Evolutionary conservation across 2,888 invertebrate genomes (phyloP).

Genomic region (Heliconius erato): DNA sequence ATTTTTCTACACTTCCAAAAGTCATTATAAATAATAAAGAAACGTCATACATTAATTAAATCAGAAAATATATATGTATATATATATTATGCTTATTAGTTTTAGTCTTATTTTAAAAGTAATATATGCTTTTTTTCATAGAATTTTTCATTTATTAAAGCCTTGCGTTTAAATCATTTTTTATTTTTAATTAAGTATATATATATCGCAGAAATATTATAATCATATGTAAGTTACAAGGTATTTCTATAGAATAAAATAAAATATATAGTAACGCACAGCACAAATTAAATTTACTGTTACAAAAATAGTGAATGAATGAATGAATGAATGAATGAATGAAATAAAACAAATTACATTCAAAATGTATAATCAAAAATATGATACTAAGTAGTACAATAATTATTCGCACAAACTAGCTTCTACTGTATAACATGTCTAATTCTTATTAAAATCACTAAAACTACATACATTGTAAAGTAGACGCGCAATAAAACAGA

Average conservation of each 20-base stretch:
- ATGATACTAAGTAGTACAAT: neutral
- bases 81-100: too few species aligned
- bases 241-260: neutral
- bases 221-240: too few species aligned
- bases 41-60: too few species aligned
- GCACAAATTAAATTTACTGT: neutral
- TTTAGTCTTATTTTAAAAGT: too few species aligned
- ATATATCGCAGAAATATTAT: neutral
- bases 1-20: too few species aligned
- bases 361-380: conserved; percentile 6
- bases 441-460: neutral
- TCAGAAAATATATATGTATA: too few species aligned
- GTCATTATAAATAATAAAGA: too few species aligned
- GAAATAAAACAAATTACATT: conserved; percentile 10
- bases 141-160: too few species aligned
- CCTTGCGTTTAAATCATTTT: neutral
- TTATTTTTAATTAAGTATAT: neutral
- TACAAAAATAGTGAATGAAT: neutral
- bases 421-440: neutral
- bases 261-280: neutral
- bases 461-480: conserved; percentile 6
- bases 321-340: neutral
- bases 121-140: too few species aligned
- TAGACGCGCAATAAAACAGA: neutral
- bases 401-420: conserved; percentile 1